Percentiles rank a stretch among this genome's conserved stretches.
phyloP scores from a whole-genome alignment of 2,797 vertebrate species.

The Sebastes iracundus region DNA sequence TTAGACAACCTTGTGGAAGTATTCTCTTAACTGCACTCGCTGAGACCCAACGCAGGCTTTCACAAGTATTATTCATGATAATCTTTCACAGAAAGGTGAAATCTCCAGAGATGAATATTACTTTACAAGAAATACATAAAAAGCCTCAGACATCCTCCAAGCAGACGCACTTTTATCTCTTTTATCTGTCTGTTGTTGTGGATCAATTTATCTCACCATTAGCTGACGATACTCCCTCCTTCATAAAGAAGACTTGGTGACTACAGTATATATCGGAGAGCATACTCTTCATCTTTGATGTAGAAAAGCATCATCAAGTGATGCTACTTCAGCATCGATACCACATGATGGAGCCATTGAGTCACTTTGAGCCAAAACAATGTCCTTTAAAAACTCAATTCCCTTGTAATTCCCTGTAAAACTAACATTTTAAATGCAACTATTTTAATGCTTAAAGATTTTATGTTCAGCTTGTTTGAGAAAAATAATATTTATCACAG shows the following conservation, averaged over 20 bases:
- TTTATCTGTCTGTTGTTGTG: slow-evolving; percentile 21
- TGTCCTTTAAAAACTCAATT: not conserved
- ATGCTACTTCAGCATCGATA: not conserved
- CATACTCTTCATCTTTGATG: not conserved
- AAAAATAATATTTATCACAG: not conserved
- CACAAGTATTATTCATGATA: not conserved
- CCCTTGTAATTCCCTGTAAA: not conserved
- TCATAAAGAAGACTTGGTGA: not conserved
- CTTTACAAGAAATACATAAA: slow-evolving; percentile 23
- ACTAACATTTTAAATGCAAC: not conserved
- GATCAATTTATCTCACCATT: slow-evolving; percentile 22
- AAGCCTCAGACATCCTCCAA: slow-evolving; percentile 24
- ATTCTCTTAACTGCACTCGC: not conserved
- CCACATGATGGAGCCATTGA: slow-evolving; percentile 30
- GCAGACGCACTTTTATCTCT: slow-evolving; percentile 7
- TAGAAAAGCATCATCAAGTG: not conserved
- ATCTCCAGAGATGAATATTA: not conserved
- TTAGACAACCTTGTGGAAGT: not conserved
- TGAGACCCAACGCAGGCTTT: not conserved
- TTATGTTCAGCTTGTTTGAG: not conserved
- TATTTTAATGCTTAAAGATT: not conserved
- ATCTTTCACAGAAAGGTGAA: slow-evolving; percentile 1
- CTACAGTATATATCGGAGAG: not conserved
- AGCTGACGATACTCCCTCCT: not conserved
- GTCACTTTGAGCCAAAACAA: not conserved